Percentiles rank a stretch among this genome's conserved stretches.
These are phyloP conservation scores for Drosophila lini DNA, from an alignment of 1,140 invertebrate species.

Conservation along the genomic window DNA sequence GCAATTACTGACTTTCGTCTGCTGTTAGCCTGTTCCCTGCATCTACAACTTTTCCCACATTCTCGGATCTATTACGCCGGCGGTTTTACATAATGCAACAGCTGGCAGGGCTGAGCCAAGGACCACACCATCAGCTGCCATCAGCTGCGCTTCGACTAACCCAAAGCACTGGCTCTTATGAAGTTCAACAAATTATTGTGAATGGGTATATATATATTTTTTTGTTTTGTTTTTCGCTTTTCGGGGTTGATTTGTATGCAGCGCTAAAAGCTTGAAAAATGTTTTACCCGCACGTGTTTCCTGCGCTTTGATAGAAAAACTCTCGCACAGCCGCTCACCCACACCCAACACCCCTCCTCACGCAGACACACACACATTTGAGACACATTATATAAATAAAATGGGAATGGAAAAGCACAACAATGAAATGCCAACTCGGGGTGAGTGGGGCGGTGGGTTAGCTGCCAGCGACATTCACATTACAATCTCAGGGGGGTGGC, in stretches of 20 bases:
- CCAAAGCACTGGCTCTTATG: slow-evolving; percentile 57
- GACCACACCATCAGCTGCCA: not conserved
- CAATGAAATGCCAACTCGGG: slow-evolving; percentile 72
- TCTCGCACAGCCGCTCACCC: slow-evolving; percentile 32
- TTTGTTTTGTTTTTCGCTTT: slow-evolving; percentile 48
- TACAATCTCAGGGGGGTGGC: slow-evolving; percentile 38
- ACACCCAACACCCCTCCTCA: slow-evolving; percentile 8
- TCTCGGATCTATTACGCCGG: slow-evolving; percentile 32
- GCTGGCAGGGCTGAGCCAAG: slow-evolving; percentile 52
- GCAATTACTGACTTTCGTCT: not conserved
- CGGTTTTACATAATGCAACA: slow-evolving; percentile 72
- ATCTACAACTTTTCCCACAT: slow-evolving; percentile 44
- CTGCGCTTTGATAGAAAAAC: slow-evolving; percentile 77
- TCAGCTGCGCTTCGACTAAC: slow-evolving; percentile 13
- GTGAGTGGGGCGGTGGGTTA: slow-evolving; percentile 16
- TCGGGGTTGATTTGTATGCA: slow-evolving; percentile 82
- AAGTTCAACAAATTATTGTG: slow-evolving; percentile 82
- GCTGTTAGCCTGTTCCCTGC: slow-evolving; percentile 42
- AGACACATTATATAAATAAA: slow-evolving; percentile 81
- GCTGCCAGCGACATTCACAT: slow-evolving; percentile 68
- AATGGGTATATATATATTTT: slow-evolving; percentile 44
- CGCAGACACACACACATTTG: slow-evolving; percentile 43
- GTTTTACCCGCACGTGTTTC: slow-evolving; percentile 82
- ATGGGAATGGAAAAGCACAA: slow-evolving; percentile 75
- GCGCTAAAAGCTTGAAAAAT: slow-evolving; percentile 83